phyloP scores from a whole-genome alignment of 2,113 vertebrate genomes.

The Oryzias woworae region DNA sequence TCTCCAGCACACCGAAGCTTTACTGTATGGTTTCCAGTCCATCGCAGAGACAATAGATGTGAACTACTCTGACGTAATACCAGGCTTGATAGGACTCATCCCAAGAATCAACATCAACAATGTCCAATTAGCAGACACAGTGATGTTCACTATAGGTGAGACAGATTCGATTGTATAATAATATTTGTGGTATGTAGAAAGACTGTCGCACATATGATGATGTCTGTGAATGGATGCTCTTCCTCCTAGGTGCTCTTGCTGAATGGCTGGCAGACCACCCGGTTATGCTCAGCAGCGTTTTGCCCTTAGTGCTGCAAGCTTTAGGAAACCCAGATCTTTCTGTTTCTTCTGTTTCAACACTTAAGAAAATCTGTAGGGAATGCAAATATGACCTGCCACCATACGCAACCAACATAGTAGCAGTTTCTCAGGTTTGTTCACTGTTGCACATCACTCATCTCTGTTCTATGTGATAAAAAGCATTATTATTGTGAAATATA shows the following conservation, averaged over 20 bases:
- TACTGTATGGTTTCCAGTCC: constrained; percentile 98
- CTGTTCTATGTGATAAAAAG: neutral
- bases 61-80: constrained; percentile 98
- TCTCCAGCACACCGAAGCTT: constrained; percentile 92
- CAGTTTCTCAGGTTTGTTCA: constrained; percentile 89
- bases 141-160: constrained; percentile 99
- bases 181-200: neutral
- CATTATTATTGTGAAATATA: too few species aligned
- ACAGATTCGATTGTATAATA: neutral
- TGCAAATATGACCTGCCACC: constrained; percentile 96
- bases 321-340: constrained; percentile 97
- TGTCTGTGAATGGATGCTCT: constrained; percentile 15
- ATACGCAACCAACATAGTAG: constrained; percentile 96
- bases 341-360: constrained; percentile 95
- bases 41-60: constrained; percentile 98
- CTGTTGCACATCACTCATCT: neutral
- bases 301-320: constrained; percentile 94
- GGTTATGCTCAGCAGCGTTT: constrained; percentile 96
- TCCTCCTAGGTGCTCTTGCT: constrained; percentile 85
- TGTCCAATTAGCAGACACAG: constrained; percentile 94
- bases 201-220: neutral
- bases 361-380: constrained; percentile 98
- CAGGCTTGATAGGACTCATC: constrained; percentile 95
- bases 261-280: constrained; percentile 99
- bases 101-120: constrained; percentile 98